Evolutionary conservation across 2,888 invertebrate species (phyloP), one percentile per base, ranked within the genome.

Genomic region (Hypomecis punctinalis): DNA sequence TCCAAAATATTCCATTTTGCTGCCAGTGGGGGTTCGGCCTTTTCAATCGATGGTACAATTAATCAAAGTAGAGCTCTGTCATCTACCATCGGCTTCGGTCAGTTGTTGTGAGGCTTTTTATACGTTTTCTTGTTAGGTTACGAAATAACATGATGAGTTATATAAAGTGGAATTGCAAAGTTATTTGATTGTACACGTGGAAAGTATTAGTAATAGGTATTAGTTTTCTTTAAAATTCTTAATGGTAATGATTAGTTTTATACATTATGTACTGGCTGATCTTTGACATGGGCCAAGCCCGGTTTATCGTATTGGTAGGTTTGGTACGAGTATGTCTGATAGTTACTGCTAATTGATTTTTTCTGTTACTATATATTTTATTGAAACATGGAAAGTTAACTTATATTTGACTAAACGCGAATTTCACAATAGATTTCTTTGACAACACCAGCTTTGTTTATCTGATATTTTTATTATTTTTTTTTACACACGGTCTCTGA

Each of bases 21-120:
- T 88, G 83, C 82, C 93, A 89, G 93, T 92, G 91, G 93, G 93
- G 90, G 93, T 82, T 84, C 85, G 83, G 78, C 82, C 82, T 81
- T 85, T 88, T 89, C 91, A 91, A 91, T 91, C 89, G 90, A 81
- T 81, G 85, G 85, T 83, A 91, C 91, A 85, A 93, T 93, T 91
- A 92, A 93, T 93, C 93, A 93, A 82, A 86, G 89, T 90, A 88
- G 77, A 87, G 93, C 92, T 86, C 82, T 93, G 93, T 93, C 93
- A 93, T 93, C 89, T 86, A 81, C 84, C 83, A 80, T 74, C 84
- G 85, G 83, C 83, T 79, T 74, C 84, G 85, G 83, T 77, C 84
- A 81, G 83, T 84, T 86, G 60, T 55, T 65, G 57, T 64, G 51
- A 35, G 65, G 45, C 61, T 66, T 66, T 66, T 66, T 66, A 36